Evolutionary conservation across 1,140 invertebrate genomes (phyloP), one percentile per base, ranked within the genome.

Genomic region (Parasteatoda tepidariorum): DNA sequence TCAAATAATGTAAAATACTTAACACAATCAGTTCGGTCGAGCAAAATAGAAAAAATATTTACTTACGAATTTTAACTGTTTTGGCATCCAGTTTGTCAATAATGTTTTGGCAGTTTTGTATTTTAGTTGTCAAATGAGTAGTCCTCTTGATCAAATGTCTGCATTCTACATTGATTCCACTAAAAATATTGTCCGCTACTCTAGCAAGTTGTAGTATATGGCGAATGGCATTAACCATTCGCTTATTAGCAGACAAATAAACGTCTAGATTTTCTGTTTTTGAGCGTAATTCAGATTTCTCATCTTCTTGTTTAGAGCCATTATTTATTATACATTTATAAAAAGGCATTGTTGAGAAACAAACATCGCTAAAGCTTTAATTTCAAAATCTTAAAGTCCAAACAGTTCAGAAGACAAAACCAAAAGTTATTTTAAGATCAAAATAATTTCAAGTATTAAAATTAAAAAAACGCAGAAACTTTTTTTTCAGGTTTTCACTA

Each of bases 11-110:
- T n/a, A n/a, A n/a, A n/a, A n/a, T n/a, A n/a, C n/a, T n/a, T n/a
- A n/a, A n/a, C n/a, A n/a, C n/a, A n/a, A n/a, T n/a, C n/a, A n/a
- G n/a, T n/a, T n/a, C n/a, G n/a, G n/a, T n/a, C n/a, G n/a, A n/a
- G n/a, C n/a, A n/a, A n/a, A n/a, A 73, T 30, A 18, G n/a, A 66
- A 61, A 64, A 2, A 31, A n/a, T 15, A 7, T 66, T 30, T 71
- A 85, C 84, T 85, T 85, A 85, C 79, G 74, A 71, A 85, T 61
- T 55, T 22, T 38, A 54, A 74, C 83, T 1, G 78, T 4, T 81
- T 73, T 84, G 13, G 66, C 74, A 62, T 84, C 59, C 18, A 85
- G 57, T 11, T 84, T 67, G 62, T 41, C 59, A 18, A 85, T 38
- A 34, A 76, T 74, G 3, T 38, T 22, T 74, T 59, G 57, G 41